phyloP scores from a whole-genome alignment of 2,797 vertebrate genomes.

The Esox lucius region DNA sequence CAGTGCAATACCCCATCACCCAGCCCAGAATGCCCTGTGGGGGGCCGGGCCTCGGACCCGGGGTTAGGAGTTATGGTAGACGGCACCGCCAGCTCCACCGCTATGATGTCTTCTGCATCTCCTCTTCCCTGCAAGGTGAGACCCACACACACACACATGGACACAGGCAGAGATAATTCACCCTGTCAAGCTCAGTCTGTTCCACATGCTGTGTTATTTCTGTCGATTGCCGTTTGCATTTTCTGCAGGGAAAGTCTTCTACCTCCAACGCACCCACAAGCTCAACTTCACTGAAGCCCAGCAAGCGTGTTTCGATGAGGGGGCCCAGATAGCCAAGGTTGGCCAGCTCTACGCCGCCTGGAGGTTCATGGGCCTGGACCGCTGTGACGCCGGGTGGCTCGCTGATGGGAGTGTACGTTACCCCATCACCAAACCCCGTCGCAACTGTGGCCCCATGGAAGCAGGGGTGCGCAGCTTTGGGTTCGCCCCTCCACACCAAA shows the following conservation, averaged over 20 bases:
- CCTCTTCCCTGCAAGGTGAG: constrained; percentile 77
- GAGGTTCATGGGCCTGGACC: constrained; percentile 79
- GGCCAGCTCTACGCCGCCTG: constrained; percentile 88
- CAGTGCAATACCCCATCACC: constrained; percentile 86
- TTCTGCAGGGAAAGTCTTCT: constrained; percentile 80
- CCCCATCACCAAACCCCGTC: constrained; percentile 75
- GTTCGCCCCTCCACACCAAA: constrained; percentile 75
- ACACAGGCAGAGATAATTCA: neutral
- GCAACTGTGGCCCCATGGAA: constrained; percentile 77
- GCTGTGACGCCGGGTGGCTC: constrained; percentile 84
- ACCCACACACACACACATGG: neutral
- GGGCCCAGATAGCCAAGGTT: constrained; percentile 78
- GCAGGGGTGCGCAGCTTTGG: constrained; percentile 83
- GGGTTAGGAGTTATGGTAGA: constrained; percentile 81
- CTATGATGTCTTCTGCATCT: constrained; percentile 89
- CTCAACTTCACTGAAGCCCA: constrained; percentile 79
- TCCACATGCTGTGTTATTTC: neutral
- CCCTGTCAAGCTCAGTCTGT: neutral
- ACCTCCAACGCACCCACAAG: constrained; percentile 65
- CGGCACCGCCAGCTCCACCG: constrained; percentile 74
- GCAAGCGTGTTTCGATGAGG: constrained; percentile 71
- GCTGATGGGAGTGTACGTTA: constrained; percentile 85
- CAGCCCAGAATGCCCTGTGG: constrained; percentile 78
- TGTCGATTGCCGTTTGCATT: neutral
- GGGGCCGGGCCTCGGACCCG: constrained; percentile 72